Evolutionary conservation across 2,888 invertebrate genomes (phyloP).

Genomic region (Lissocephala sabroskyi): DNA sequence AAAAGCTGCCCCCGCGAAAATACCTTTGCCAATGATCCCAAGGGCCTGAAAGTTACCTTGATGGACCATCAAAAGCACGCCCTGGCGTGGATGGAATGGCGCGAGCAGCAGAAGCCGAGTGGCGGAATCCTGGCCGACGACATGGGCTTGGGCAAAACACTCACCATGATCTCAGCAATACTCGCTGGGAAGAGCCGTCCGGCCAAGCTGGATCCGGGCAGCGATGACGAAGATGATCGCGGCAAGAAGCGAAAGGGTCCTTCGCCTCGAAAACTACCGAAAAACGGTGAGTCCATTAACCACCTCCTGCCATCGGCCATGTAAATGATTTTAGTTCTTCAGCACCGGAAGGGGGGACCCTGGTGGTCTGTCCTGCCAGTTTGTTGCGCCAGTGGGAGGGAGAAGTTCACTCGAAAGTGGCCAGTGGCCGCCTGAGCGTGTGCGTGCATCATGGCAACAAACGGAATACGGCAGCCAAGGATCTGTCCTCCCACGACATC

Average conservation of each 20-base stretch:
- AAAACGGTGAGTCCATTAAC: no score
- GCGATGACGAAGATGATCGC: slow-evolving; percentile 23
- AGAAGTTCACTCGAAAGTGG: slow-evolving; percentile 81
- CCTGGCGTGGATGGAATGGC: slow-evolving; percentile 89
- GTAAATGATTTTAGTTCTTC: not conserved
- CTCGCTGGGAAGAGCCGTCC: slow-evolving; percentile 74
- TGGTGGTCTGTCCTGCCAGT: slow-evolving; percentile 93
- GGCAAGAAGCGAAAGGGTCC: slow-evolving; percentile 3
- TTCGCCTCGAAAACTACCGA: no score
- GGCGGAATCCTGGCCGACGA: slow-evolving; percentile 88
- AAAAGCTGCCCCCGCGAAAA: slow-evolving; percentile 79
- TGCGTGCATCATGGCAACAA: slow-evolving; percentile 86
- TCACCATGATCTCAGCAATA: slow-evolving; percentile 85
- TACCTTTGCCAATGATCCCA: slow-evolving; percentile 76
- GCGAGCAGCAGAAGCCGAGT: slow-evolving; percentile 85
- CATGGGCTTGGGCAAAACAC: slow-evolving; percentile 77
- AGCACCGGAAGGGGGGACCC: slow-evolving; percentile 76
- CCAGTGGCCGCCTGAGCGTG: slow-evolving; percentile 76
- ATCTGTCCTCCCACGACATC: slow-evolving; percentile 81
- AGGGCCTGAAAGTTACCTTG: slow-evolving; percentile 77
- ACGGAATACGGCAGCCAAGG: slow-evolving; percentile 74
- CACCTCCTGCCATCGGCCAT: no score
- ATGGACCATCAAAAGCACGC: slow-evolving; percentile 89
- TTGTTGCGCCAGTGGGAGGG: slow-evolving; percentile 90
- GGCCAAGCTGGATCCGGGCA: not conserved